Evolutionary conservation across 2,888 invertebrate species (phyloP), one percentile per base, ranked within the genome.

Genomic region (Adelphocoris suturalis): DNA sequence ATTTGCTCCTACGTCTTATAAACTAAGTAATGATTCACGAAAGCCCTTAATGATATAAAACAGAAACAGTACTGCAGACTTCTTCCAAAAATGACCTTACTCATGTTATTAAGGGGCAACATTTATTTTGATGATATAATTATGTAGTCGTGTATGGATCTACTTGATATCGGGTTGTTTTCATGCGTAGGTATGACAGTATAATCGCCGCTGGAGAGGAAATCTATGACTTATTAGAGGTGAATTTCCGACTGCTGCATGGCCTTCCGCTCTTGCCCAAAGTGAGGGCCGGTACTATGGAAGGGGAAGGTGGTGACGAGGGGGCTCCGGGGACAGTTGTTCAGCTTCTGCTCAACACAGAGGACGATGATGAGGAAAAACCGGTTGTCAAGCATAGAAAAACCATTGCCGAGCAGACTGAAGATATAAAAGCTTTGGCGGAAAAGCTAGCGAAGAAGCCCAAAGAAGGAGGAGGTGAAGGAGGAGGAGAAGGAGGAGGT

Each of bases 201-300:
- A 93, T 95, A 23, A 91, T 92, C 0, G 93, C 93, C 0, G 95
- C 96, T 23, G 95, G 95, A 52, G 93, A 93, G 11, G 94, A 96
- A 90, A 95, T 97, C 68, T 93, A 94, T 90, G 93, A 94, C 4
- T 93, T 96, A n/a, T 93, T 97, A 91, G 94, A 94, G 47, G 94
- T 95, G 3, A 97, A 97, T 93, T 96, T 96, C 91, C 95, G 95
- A 89, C 92, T 97, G 4, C 96, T 96, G 92, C 96, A 96, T 92
- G 95, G 96, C 92, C 94, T 96, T 76, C 93, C 94, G 5, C 91
- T 93, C 27, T 9, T 86, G 13, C 88, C 88, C 23, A 88, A 88
- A 78, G 46, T 80, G 47, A 85, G 52, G 52, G 82, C 19, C 11
- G 82, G 47, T 37, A 23, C n/a, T 1, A 23, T 47, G 37, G 89